Evolutionary conservation across 2,888 invertebrate genomes (phyloP).

Genomic region (Catotricha subobsoleta): DNA sequence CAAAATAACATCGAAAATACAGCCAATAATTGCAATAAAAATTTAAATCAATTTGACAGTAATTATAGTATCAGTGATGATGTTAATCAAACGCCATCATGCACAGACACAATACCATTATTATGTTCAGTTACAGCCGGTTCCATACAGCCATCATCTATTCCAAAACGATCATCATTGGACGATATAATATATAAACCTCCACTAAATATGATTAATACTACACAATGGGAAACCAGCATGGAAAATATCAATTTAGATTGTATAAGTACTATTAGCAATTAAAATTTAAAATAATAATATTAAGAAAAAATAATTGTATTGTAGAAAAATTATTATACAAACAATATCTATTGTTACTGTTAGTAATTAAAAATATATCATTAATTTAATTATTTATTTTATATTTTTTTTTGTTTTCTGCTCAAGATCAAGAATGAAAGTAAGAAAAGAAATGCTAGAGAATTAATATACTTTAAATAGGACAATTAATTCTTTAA

Average conservation of each 20-base stretch:
- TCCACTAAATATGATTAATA: background rate
- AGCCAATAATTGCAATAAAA: background rate
- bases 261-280: slow-evolving; percentile 15
- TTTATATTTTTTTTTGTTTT: too few relatives aligned
- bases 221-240: slow-evolving; percentile 6
- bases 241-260: slow-evolving; percentile 12
- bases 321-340: too few relatives aligned
- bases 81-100: slow-evolving; percentile 5
- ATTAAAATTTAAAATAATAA: too few relatives aligned
- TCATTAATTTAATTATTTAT: too few relatives aligned
- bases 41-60: slow-evolving; percentile 3
- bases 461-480: too few relatives aligned
- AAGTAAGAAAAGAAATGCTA: too few relatives aligned
- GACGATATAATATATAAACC: background rate
- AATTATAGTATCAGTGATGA: slow-evolving; percentile 5
- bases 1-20: background rate
- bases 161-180: background rate
- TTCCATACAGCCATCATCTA: background rate
- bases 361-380: too few relatives aligned
- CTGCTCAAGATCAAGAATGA: too few relatives aligned
- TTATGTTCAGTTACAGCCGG: slow-evolving; percentile 9
- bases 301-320: too few relatives aligned
- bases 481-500: too few relatives aligned
- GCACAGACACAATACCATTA: slow-evolving; percentile 14
- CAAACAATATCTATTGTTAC: too few relatives aligned